These are phyloP conservation scores for Epiblema foenella DNA, from an alignment of 2,888 invertebrate species.

Conservation along the genomic window DNA sequence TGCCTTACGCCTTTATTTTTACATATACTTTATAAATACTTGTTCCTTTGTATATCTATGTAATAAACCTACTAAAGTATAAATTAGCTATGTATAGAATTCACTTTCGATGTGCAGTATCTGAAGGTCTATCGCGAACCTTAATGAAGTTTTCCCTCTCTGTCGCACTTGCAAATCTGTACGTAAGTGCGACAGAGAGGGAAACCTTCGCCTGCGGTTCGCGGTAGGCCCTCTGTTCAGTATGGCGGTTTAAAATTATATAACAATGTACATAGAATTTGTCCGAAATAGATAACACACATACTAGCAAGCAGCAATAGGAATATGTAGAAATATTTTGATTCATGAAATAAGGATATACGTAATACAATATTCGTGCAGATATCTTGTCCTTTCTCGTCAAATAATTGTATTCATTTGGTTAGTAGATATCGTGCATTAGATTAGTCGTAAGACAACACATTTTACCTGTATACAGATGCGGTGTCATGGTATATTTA, in stretches of 20 bases:
- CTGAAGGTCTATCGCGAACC: background rate
- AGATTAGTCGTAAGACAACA: background rate
- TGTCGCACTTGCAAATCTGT: too few species aligned
- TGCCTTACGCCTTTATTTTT: too few species aligned
- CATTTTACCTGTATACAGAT: background rate
- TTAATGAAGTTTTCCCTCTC: too few species aligned
- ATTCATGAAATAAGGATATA: constrained; percentile 5
- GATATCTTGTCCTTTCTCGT: background rate
- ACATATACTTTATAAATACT: background rate
- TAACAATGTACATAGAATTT: constrained; percentile 40
- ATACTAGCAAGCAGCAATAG: constrained; percentile 24
- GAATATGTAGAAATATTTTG: constrained; percentile 16
- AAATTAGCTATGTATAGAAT: constrained; percentile 22
- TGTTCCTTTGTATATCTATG: background rate
- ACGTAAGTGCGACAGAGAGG: too few species aligned
- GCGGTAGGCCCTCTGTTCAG: background rate
- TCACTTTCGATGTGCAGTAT: constrained; percentile 36
- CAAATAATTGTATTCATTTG: background rate
- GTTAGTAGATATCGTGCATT: background rate
- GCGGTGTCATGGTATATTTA: constrained; percentile 13
- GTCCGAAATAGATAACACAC: constrained; percentile 11
- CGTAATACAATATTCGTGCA: background rate
- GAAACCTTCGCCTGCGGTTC: too few species aligned
- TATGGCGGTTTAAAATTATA: constrained; percentile 12
- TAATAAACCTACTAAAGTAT: constrained; percentile 21